Conservation (phyloP, 1,140 invertebrate genomes). For the Hyphantria cunea region DNA sequence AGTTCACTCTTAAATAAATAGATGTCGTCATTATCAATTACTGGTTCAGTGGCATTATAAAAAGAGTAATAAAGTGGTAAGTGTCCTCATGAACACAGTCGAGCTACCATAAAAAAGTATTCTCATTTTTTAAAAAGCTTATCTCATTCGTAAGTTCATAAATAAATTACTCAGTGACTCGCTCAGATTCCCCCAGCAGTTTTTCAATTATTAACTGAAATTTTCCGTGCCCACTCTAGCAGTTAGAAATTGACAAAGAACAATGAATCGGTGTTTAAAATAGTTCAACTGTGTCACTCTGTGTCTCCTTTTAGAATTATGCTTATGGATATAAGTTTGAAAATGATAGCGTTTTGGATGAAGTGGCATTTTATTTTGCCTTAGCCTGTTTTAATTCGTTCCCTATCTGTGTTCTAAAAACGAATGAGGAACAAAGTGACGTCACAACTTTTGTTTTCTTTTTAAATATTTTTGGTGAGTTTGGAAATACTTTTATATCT, state of each 20-base stretch:
- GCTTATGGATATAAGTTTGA: slow-evolving; percentile 14
- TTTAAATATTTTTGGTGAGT: too few relatives aligned
- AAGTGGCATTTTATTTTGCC: background rate
- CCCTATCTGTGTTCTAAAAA: slow-evolving; percentile 5
- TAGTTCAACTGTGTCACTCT: slow-evolving; percentile 8
- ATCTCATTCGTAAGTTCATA: slow-evolving; percentile 34
- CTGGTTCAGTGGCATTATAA: slow-evolving; percentile 7
- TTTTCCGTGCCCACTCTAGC: slow-evolving; percentile 16
- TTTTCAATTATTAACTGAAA: slow-evolving; percentile 26
- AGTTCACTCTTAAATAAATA: slow-evolving; percentile 2
- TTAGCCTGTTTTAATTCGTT: slow-evolving; percentile 7
- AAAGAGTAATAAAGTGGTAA: slow-evolving; percentile 20
- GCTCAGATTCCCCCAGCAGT: slow-evolving; percentile 19
- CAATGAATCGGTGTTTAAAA: slow-evolving; percentile 20
- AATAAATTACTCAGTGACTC: slow-evolving; percentile 30
- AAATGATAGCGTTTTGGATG: slow-evolving; percentile 16
- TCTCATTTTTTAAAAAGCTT: slow-evolving; percentile 29
- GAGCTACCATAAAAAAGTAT: slow-evolving; percentile 29
- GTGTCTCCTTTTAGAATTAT: slow-evolving; percentile 1
- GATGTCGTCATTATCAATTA: slow-evolving; percentile 13
- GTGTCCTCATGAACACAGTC: slow-evolving; percentile 8
- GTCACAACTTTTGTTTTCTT: background rate
- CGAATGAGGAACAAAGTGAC: slow-evolving; percentile 24
- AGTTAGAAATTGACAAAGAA: slow-evolving; percentile 20
- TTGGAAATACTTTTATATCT: too few relatives aligned